Evolutionary conservation across 2,888 invertebrate species (phyloP), one percentile per base, ranked within the genome.

Genomic region (Caenorhabditis virilis): DNA sequence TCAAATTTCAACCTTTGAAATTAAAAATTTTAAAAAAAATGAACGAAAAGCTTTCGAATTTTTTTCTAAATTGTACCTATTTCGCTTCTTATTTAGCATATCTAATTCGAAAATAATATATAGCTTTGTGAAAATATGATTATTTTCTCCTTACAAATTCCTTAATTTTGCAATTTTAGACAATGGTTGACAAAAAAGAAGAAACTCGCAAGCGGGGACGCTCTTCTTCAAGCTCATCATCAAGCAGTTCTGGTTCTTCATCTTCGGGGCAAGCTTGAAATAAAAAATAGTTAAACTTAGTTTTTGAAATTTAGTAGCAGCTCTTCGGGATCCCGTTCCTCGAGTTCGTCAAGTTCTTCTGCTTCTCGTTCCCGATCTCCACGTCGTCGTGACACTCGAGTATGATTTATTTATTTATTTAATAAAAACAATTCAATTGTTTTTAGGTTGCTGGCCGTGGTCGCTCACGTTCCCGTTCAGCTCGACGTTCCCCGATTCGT

Each of bases 191-290:
- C 26, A 71, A 71, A 50, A 52, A 53, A 35, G 67, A 55, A 11
- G 67, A 60, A 1, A 46, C 16, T 18, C 56, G 61, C 33, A 63
- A 64, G 38, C 41, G 62, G 2, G 64, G 60, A 11, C 54, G 59
- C n/a, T 59, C 68, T 2, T 69, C 72, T 16, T 76, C 76, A 0
- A 69, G 71, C 33, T 72, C 71, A n/a, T 67, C 67, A 9, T 70
- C 70, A 33, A 66, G 66, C 27, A 69, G 69, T 33, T 70, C 69
- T 2, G 56, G 57, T 30, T 66, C 69, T 13, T 70, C 69, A 20
- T 55, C 58, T 36, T 56, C 58, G 41, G 60, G 57, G 54, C 58
- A 20, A 54, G 26, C 6, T 16, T 11, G 6, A 18, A 18, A 38
- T 38, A 11, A 11, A 38, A 16, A 15, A 38, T 38, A 15, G 6